Evolutionary conservation across 1,140 invertebrate species (phyloP).

Genomic region (Euwallacea similis): DNA sequence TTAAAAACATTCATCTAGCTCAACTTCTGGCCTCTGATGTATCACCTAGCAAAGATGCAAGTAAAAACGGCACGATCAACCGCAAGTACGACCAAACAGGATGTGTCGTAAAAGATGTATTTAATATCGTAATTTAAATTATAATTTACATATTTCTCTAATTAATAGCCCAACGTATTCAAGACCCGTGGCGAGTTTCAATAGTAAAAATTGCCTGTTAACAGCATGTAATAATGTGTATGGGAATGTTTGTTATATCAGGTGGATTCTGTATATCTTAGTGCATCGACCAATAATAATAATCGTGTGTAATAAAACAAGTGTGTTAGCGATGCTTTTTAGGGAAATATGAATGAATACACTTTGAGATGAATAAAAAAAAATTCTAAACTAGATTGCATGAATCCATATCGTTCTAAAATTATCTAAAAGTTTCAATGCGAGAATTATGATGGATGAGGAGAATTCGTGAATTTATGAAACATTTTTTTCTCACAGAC

Average conservation of each 20-base stretch:
- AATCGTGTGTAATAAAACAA: too few species aligned
- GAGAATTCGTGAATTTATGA: too few species aligned
- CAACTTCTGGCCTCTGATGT: neutral
- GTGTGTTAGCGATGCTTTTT: too few species aligned
- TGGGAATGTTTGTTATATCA: neutral
- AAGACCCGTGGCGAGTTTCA: neutral
- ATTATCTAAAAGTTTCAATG: too few species aligned
- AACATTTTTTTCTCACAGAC: too few species aligned
- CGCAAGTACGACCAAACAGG: neutral
- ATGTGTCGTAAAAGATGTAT: constrained; percentile 1
- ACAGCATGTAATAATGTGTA: neutral
- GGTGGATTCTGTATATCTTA: too few species aligned
- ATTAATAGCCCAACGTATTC: neutral
- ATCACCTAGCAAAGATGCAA: neutral
- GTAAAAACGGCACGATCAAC: neutral
- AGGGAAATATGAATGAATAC: too few species aligned
- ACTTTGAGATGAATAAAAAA: too few species aligned
- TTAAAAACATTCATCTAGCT: neutral
- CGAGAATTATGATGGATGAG: too few species aligned
- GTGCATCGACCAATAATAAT: too few species aligned
- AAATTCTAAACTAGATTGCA: too few species aligned
- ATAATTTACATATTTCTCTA: constrained; percentile 5
- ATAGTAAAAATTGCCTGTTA: constrained; percentile 1
- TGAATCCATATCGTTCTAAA: too few species aligned
- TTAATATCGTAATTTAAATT: neutral